phyloP scores from a whole-genome alignment of 2,888 invertebrate species.

The Ramazzottius varieornatus region DNA sequence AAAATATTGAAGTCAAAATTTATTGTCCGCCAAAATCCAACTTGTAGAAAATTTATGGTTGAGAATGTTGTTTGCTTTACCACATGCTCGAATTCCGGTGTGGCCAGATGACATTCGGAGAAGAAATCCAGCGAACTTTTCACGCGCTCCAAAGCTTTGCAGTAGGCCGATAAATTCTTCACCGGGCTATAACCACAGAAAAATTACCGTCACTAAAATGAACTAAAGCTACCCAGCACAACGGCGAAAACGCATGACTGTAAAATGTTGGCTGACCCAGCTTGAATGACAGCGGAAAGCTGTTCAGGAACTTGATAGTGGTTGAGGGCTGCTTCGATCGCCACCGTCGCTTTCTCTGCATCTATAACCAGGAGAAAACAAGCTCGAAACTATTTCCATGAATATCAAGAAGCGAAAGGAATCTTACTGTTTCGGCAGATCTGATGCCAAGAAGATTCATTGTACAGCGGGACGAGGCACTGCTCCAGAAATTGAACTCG shows the following conservation, averaged over 20 bases:
- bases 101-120: neutral
- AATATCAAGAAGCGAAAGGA: no score
- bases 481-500: slow-evolving; percentile 1
- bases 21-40: no score
- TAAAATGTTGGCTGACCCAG: neutral
- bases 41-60: no score
- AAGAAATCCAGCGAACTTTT: neutral
- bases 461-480: neutral
- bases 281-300: neutral
- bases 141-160: neutral
- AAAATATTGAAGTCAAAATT: neutral
- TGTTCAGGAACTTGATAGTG: neutral
- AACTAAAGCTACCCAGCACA: no score
- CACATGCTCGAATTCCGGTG: neutral
- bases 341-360: neutral
- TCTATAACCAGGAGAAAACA: neutral
- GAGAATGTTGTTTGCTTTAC: no score
- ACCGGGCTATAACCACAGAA: neutral
- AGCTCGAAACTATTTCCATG: no score
- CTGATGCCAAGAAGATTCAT: neutral
- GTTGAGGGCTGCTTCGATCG: neutral
- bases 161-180: neutral
- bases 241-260: neutral
- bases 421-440: slow-evolving; percentile 1
- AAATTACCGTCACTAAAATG: neutral